Percentiles rank a stretch among this genome's conserved stretches.
Conservation (phyloP, 2,797 vertebrate species). For the Parotocinclus haroldoi region DNA sequence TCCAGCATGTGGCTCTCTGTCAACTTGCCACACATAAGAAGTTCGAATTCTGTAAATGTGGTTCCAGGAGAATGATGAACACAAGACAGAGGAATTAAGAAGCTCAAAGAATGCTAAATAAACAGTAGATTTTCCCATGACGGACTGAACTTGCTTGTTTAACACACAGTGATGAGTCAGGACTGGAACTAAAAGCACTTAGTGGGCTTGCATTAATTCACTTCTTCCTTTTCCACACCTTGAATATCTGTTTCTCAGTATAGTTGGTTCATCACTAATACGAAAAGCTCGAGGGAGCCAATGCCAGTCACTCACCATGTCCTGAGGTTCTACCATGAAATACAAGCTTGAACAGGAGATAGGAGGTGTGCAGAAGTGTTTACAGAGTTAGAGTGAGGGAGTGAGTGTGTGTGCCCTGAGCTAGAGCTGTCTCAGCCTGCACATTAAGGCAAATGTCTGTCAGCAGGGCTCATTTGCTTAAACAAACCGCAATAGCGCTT, state of each 20-base stretch:
- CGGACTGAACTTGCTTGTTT: conserved; percentile 62
- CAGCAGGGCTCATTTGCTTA: conserved; percentile 63
- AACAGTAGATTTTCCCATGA: conserved; percentile 70
- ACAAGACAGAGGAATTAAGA: conserved; percentile 63
- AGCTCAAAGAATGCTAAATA: conserved; percentile 66
- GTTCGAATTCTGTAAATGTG: conserved; percentile 10
- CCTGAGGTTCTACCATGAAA: conserved; percentile 29
- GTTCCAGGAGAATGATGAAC: conserved; percentile 18
- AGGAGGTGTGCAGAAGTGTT: conserved; percentile 20
- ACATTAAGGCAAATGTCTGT: conserved; percentile 61
- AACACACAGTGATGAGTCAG: conserved; percentile 69
- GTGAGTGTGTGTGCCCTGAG: conserved; percentile 27
- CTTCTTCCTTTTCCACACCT: conserved; percentile 59
- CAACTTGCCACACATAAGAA: conserved; percentile 15
- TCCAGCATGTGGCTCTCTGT: no score
- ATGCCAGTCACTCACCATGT: conserved; percentile 24
- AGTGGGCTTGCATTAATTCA: conserved; percentile 61
- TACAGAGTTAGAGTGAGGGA: conserved; percentile 10
- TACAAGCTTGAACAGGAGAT: conserved; percentile 27
- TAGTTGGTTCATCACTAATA: conserved; percentile 1
- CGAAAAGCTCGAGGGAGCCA: conserved; percentile 9
- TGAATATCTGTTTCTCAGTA: conserved; percentile 63
- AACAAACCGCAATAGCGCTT: conserved; percentile 60
- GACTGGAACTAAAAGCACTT: conserved; percentile 58
- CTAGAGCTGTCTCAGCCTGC: conserved; percentile 43